Base-by-base conservation (phyloP, 2,113 vertebrate genomes). In the Hyla sarda region DNA sequence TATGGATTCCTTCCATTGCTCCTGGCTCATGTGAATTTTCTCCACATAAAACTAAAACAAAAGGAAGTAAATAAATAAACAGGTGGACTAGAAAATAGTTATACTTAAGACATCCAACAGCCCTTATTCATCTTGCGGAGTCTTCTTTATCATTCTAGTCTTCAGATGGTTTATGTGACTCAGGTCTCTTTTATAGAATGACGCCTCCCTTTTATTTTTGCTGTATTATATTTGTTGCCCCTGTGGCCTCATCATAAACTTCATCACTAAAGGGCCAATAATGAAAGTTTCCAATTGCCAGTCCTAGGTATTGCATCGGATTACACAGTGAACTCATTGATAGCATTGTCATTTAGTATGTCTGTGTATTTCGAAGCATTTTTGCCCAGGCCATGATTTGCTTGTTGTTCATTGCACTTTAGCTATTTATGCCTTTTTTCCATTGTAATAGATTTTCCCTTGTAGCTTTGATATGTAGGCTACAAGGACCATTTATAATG, bases 31-130 rank as follows among this genome's bases (percentile, higher is more conserved):
- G 78, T 47, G 78, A 65, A 62, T 81, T 62, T 41, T 65, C 3
- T 56, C 37, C 56, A 81, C 56, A 81, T 81, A 81, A 81, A 47
- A 13, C 78, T 62, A 81, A 62, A 65, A 45, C 77, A 80, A 62
- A n/a, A 25, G 77, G 54, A 62, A 37, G 77, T 77, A 32, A 54
- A 77, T 80, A 80, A 62, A 80, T 80, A 80, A 81, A n/a, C 13
- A 37, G 56, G 34, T 14, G 23, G 13, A 21, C 13, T 21, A 7
- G 41, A n/a, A 62, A 47, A 47, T 65, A 30, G 56, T 45, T 28
- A 60, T 81, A 28, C 56, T 47, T 81, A 56, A 78, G 52, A 32
- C 50, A 56, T 78, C 28, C 75, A 23, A 56, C 75, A 56, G 50
- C 52, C 75, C 50, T 78, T 78, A 6, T 25, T 34, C 12, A 62